Conservation (phyloP, 53 echinoderm and acorn worm genomes). For the Crossaster papposus region DNA sequence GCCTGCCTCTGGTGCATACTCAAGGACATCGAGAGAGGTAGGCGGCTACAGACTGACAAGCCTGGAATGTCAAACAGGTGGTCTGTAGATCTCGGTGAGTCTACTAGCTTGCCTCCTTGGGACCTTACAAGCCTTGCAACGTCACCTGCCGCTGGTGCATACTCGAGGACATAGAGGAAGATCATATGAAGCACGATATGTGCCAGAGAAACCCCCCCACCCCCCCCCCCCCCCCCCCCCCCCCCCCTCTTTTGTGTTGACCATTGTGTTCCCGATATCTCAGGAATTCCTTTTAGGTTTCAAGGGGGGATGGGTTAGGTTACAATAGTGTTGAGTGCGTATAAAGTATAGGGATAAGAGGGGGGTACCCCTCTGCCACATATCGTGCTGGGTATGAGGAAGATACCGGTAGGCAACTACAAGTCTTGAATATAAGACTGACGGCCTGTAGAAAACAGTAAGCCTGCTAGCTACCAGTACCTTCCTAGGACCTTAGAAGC, state of each 20-base stretch:
- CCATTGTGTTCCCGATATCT: too few relatives aligned
- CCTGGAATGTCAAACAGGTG: not conserved
- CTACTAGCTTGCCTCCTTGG: conserved; percentile 16
- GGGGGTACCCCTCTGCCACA: too few relatives aligned
- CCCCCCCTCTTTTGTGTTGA: too few relatives aligned
- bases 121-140: conserved; percentile 3
- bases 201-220: too few relatives aligned
- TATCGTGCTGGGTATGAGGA: too few relatives aligned
- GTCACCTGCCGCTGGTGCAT: conserved; percentile 56
- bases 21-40: conserved; percentile 37
- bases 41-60: not conserved
- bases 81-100: conserved; percentile 28
- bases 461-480: conserved; percentile 20
- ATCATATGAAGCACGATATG: too few relatives aligned
- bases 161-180: conserved; percentile 38
- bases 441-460: conserved; percentile 45
- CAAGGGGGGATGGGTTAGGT: too few relatives aligned
- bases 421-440: not conserved
- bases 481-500: conserved; percentile 1
- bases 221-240: too few relatives aligned
- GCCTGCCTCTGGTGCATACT: conserved; percentile 53
- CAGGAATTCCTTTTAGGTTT: too few relatives aligned
- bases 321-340: not conserved
- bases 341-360: too few relatives aligned
- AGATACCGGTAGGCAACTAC: not conserved